Evolutionary conservation across 35 echinoderm and acorn worm genomes (phyloP).

Genomic region (Hemicentrotus pulcherrimus): DNA sequence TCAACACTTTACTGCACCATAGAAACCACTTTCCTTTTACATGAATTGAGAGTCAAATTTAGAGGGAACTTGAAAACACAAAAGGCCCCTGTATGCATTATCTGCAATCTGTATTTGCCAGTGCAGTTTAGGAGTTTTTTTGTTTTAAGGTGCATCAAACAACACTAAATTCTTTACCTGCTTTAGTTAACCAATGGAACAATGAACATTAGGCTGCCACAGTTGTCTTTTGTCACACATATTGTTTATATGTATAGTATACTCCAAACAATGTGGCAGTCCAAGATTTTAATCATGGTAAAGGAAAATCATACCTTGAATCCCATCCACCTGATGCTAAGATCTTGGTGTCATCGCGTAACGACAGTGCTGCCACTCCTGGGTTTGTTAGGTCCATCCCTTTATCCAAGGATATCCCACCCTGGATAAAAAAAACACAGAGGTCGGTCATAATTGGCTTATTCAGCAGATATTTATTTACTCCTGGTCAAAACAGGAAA

Average conservation of each 20-base stretch:
- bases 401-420: background rate
- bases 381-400: conserved; percentile 67
- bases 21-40: too few relatives aligned
- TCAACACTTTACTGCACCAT: too few relatives aligned
- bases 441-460: background rate
- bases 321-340: conserved; percentile 83
- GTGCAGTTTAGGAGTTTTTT: too few relatives aligned
- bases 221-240: background rate
- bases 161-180: too few relatives aligned
- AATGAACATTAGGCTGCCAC: background rate
- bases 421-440: conserved; percentile 9
- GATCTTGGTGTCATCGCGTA: conserved; percentile 74
- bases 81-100: too few relatives aligned
- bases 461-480: too few relatives aligned
- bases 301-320: conserved; percentile 54
- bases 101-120: too few relatives aligned
- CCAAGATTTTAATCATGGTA: background rate
- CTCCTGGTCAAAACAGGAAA: too few relatives aligned
- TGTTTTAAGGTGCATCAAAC: too few relatives aligned
- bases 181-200: background rate
- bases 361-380: conserved; percentile 70
- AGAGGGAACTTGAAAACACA: too few relatives aligned
- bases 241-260: background rate
- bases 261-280: too few relatives aligned
- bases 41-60: too few relatives aligned